phyloP scores from a whole-genome alignment of 2,113 vertebrate species.

The Baryphthengus martii region DNA sequence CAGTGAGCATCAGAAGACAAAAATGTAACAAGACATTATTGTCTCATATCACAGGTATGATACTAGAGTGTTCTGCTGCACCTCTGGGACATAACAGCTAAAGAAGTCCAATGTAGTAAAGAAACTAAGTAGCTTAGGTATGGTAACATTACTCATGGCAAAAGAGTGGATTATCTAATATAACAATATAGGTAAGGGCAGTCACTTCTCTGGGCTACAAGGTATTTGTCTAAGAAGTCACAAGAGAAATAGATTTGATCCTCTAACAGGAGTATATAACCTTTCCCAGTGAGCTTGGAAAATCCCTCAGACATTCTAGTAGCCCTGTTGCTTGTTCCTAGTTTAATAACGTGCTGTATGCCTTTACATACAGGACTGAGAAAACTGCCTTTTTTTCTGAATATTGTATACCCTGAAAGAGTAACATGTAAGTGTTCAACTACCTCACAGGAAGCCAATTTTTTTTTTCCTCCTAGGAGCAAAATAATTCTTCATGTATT shows the following conservation, averaged over 20 bases:
- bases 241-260: not conserved
- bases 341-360: not conserved
- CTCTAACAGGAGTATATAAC: not conserved
- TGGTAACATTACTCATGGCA: not conserved
- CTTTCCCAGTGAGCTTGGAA: not conserved
- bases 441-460: not conserved
- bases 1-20: not conserved
- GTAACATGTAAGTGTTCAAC: not conserved
- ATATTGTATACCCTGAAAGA: not conserved
- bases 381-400: not conserved
- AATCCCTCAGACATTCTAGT: not conserved
- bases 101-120: not conserved
- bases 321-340: not conserved
- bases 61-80: not conserved
- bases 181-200: not conserved
- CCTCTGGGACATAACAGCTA: not conserved
- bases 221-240: not conserved
- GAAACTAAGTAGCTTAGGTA: not conserved
- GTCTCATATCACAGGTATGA: fast-evolving
- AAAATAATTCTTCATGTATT: not conserved
- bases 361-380: not conserved
- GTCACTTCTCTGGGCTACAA: not conserved
- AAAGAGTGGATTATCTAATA: not conserved
- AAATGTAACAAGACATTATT: not conserved
- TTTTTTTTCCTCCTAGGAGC: not conserved